These are phyloP conservation scores for Centruroides vittatus DNA, from an alignment of 1,140 invertebrate genomes.

Conservation along the genomic window DNA sequence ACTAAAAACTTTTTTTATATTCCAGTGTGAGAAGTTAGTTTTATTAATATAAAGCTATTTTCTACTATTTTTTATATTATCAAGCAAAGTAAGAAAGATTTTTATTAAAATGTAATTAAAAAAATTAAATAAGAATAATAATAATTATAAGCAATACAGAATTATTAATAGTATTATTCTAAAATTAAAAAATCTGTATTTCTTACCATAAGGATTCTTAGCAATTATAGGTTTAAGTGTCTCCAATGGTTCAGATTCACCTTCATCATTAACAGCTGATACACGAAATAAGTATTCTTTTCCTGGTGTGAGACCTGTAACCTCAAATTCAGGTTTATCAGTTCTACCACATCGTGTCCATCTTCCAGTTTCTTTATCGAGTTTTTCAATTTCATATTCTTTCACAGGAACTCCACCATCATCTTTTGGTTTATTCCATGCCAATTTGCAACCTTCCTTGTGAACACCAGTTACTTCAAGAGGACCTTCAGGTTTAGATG, in stretches of 20 bases:
- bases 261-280: slow-evolving; percentile 92
- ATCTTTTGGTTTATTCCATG: slow-evolving; percentile 73
- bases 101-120: no score
- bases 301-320: slow-evolving; percentile 81
- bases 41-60: no score
- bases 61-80: no score
- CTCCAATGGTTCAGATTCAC: slow-evolving; percentile 85
- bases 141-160: no score
- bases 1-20: no score
- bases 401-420: slow-evolving; percentile 92
- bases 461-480: slow-evolving; percentile 72
- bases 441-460: slow-evolving; percentile 68
- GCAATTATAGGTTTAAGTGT: slow-evolving; percentile 67
- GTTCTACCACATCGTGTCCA: slow-evolving; percentile 89
- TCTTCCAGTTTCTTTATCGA: slow-evolving; percentile 77
- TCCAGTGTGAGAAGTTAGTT: no score
- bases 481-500: slow-evolving; percentile 71
- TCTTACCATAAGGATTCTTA: slow-evolving; percentile 82
- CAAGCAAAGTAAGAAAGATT: no score
- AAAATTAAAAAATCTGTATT: no score
- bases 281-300: slow-evolving; percentile 95
- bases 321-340: slow-evolving; percentile 63
- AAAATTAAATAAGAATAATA: no score
- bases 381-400: slow-evolving; percentile 92
- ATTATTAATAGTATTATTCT: no score